phyloP scores from a whole-genome alignment of 2,113 vertebrate genomes.

The Nettapus auritus region DNA sequence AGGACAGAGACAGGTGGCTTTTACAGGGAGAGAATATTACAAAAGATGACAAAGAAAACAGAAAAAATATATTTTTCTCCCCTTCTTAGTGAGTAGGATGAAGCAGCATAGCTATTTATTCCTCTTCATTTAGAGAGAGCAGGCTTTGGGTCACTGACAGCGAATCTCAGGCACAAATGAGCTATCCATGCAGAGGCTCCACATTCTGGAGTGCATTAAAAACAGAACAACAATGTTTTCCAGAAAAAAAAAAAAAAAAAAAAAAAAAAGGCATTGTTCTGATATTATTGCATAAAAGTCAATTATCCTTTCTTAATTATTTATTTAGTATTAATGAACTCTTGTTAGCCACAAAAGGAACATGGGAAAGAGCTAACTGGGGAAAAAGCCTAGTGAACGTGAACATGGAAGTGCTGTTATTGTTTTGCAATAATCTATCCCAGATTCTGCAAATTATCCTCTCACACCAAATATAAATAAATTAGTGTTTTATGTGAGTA shows the following conservation, averaged over 20 bases:
- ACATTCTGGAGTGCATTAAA: slow-evolving; percentile 26
- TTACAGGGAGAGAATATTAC: background rate
- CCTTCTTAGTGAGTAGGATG: background rate
- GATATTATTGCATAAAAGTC: background rate
- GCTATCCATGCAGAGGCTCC: background rate
- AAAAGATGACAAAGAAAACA: background rate
- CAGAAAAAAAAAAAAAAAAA: background rate
- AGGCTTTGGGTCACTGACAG: slow-evolving; percentile 14
- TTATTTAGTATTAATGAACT: slow-evolving; percentile 44
- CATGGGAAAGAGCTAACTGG: background rate
- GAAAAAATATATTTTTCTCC: background rate
- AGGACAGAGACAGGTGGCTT: background rate
- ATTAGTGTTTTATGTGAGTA: background rate
- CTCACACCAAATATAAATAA: slow-evolving; percentile 10
- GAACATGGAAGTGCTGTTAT: background rate
- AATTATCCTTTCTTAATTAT: slow-evolving; percentile 56
- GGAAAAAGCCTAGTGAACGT: background rate
- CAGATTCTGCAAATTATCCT: slow-evolving; percentile 1
- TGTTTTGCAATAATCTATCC: background rate
- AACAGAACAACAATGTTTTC: background rate
- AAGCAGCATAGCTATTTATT: slow-evolving; percentile 42
- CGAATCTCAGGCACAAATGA: slow-evolving; percentile 30
- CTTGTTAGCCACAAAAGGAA: slow-evolving; percentile 16
- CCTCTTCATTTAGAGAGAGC: slow-evolving; percentile 18
- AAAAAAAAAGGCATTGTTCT: background rate